Evolutionary conservation across 2,888 invertebrate species (phyloP).

Genomic region (Tetropium fuscum): DNA sequence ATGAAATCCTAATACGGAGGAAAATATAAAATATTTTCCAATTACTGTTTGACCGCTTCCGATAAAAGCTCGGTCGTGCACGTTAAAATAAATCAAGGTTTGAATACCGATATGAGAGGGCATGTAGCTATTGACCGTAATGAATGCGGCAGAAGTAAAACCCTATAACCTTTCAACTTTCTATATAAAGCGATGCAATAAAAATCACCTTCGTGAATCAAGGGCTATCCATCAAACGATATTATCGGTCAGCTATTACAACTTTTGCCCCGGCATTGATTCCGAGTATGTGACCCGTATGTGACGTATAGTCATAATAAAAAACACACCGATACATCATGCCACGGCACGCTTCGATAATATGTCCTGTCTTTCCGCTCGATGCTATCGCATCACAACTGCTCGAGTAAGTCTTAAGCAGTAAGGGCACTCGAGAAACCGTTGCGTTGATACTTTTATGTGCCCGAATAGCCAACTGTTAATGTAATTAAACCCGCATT

Average conservation of each 20-base stretch:
- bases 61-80: slow-evolving; percentile 31
- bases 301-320: slow-evolving; percentile 56
- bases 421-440: too few relatives aligned
- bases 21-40: slow-evolving; percentile 11
- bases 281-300: too few relatives aligned
- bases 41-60: slow-evolving; percentile 14
- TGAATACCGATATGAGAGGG: slow-evolving; percentile 54
- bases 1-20: too few relatives aligned
- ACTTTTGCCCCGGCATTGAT: slow-evolving; percentile 54
- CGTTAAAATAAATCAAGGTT: slow-evolving; percentile 52
- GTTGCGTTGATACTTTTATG: too few relatives aligned
- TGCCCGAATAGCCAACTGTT: too few relatives aligned
- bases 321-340: slow-evolving; percentile 59
- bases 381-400: slow-evolving; percentile 48
- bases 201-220: slow-evolving; percentile 65
- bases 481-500: too few relatives aligned
- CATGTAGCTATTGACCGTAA: slow-evolving; percentile 52
- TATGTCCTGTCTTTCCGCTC: slow-evolving; percentile 39
- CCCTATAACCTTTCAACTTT: slow-evolving; percentile 59
- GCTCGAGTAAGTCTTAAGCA: too few relatives aligned
- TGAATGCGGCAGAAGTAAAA: slow-evolving; percentile 41
- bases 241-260: slow-evolving; percentile 62
- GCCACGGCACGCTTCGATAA: slow-evolving; percentile 49
- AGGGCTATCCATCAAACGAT: slow-evolving; percentile 64
- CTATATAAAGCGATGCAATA: slow-evolving; percentile 60